Conservation (phyloP, 2,797 vertebrate genomes). For the Botia almorhae region DNA sequence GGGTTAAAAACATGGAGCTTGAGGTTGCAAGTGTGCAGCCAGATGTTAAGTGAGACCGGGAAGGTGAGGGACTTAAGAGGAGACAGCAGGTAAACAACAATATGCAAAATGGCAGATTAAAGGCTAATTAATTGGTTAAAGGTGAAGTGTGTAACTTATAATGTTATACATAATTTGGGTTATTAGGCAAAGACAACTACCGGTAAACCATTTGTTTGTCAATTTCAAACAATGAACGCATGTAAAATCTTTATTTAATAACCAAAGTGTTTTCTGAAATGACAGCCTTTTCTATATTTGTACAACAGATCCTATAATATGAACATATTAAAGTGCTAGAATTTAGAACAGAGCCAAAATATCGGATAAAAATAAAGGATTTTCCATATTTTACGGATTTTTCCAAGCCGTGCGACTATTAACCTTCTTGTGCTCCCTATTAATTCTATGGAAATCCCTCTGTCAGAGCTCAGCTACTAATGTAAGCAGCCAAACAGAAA, state of each 20-base stretch:
- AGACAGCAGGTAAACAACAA: background rate
- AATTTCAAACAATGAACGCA: no score
- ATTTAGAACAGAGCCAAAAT: constrained; percentile 13
- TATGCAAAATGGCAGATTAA: constrained; percentile 4
- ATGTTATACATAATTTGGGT: background rate
- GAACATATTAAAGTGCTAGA: background rate
- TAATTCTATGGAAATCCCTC: constrained; percentile 53
- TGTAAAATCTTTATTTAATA: no score
- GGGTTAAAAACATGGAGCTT: constrained; percentile 8
- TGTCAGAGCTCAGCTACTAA: constrained; percentile 44
- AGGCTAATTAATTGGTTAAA: constrained; percentile 13
- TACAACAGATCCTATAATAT: background rate
- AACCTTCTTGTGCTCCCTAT: constrained; percentile 39
- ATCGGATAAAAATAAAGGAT: constrained; percentile 38
- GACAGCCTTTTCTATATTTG: background rate
- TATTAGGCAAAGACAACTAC: no score
- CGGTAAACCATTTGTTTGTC: no score
- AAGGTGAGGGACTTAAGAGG: background rate
- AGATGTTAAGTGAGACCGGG: constrained; percentile 5
- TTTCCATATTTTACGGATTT: constrained; percentile 39
- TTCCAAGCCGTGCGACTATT: constrained; percentile 45
- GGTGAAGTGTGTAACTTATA: background rate
- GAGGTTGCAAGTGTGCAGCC: constrained; percentile 1
- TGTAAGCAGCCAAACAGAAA: constrained; percentile 53
- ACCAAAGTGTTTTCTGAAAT: background rate